These are phyloP conservation scores for Drosophila dives DNA, from an alignment of 2,888 invertebrate species.

Conservation along the genomic window DNA sequence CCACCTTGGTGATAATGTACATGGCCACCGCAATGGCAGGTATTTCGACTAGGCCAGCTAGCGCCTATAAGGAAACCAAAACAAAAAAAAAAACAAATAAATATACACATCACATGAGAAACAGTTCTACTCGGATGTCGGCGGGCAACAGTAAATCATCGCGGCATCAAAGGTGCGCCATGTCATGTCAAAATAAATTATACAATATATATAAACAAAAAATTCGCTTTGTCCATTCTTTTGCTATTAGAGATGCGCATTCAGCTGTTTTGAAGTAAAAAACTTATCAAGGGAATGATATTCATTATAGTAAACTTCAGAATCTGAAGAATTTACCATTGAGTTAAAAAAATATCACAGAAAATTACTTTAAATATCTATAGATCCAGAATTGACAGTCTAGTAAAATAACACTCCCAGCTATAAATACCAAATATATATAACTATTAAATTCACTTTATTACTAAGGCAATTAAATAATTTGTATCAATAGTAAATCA, in stretches of 20 bases:
- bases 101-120: conserved; percentile 15
- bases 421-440: background rate
- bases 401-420: background rate
- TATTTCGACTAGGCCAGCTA: conserved; percentile 91
- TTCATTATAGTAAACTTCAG: background rate
- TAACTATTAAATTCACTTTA: background rate
- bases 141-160: conserved; percentile 66
- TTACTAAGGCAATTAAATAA: background rate
- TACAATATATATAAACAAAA: conserved; percentile 59
- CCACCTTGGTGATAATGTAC: conserved; percentile 90
- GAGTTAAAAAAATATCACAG: background rate
- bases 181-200: conserved; percentile 75
- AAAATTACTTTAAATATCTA: background rate
- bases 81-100: background rate
- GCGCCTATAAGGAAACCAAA: conserved; percentile 83
- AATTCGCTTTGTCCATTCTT: conserved; percentile 40
- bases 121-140: conserved; percentile 48
- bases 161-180: conserved; percentile 70
- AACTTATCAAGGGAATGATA: conserved; percentile 5
- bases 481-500: background rate
- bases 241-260: conserved; percentile 43
- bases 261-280: conserved; percentile 13
- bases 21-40: conserved; percentile 92
- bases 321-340: background rate
- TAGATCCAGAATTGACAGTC: background rate